Evolutionary conservation across 1,140 invertebrate genomes (phyloP).

Genomic region (Drosophila ambigua): DNA sequence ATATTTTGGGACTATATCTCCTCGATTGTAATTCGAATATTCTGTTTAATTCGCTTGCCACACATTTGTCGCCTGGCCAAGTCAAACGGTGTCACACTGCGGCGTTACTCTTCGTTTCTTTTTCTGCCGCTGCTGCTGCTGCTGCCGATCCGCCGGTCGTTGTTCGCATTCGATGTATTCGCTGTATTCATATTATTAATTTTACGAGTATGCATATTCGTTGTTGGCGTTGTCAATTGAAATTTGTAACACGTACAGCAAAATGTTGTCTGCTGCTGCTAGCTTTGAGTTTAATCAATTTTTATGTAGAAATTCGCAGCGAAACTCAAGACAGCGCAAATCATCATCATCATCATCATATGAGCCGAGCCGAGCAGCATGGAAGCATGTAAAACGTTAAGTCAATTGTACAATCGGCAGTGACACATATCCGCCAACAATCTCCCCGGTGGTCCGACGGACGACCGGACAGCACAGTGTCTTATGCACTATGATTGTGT

Average conservation of each 20-base stretch:
- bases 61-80: slow-evolving; percentile 57
- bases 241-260: slow-evolving; percentile 50
- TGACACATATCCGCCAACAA: slow-evolving; percentile 51
- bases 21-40: no score
- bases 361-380: background rate
- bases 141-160: slow-evolving; percentile 27
- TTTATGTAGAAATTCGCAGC: slow-evolving; percentile 47
- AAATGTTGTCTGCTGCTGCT: slow-evolving; percentile 31
- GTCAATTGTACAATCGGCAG: slow-evolving; percentile 55
- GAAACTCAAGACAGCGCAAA: slow-evolving; percentile 5
- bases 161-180: slow-evolving; percentile 56
- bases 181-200: background rate
- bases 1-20: no score
- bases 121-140: slow-evolving; percentile 23
- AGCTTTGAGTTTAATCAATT: slow-evolving; percentile 42
- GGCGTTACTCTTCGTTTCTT: slow-evolving; percentile 27
- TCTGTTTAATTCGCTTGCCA: background rate
- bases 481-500: no score
- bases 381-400: slow-evolving; percentile 19
- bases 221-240: slow-evolving; percentile 43
- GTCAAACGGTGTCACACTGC: slow-evolving; percentile 55
- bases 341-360: background rate
- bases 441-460: background rate
- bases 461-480: background rate
- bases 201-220: no score